Percentiles rank a stretch among this genome's conserved stretches.
Evolutionary conservation across 1,140 invertebrate species (phyloP).

Genomic region (Callitettix versicolor): DNA sequence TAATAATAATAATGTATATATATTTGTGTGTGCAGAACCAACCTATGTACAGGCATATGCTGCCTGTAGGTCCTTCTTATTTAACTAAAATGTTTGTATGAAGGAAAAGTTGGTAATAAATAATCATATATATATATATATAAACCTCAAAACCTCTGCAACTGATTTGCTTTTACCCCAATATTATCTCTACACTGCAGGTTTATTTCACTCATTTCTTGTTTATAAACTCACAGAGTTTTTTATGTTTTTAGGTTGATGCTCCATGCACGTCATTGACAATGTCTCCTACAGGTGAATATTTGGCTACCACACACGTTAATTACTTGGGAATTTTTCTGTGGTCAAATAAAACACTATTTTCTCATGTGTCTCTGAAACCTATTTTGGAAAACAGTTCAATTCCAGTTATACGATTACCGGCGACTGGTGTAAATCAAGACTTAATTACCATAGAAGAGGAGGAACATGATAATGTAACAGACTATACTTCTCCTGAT

Average conservation of each 20-base stretch:
- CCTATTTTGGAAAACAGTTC: constrained; percentile 50
- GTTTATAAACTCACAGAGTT: no score
- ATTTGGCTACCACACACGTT: constrained; percentile 78
- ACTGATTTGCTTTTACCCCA: no score
- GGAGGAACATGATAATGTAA: constrained; percentile 40
- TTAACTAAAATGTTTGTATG: no score
- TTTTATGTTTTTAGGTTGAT: constrained; percentile 50
- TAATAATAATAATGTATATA: no score
- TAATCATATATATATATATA: no score
- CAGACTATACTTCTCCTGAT: constrained; percentile 61
- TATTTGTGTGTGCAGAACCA: no score
- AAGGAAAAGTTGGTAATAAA: no score
- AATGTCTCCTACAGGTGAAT: constrained; percentile 86
- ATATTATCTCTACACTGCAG: no score
- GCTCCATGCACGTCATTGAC: constrained; percentile 69
- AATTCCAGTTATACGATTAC: constrained; percentile 48
- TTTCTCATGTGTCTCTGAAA: constrained; percentile 63
- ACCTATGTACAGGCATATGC: no score
- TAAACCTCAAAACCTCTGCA: no score
- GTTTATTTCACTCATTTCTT: no score
- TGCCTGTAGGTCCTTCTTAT: no score
- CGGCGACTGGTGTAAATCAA: constrained; percentile 33
- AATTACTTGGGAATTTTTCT: constrained; percentile 83
- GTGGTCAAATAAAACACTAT: constrained; percentile 87
- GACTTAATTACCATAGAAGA: constrained; percentile 38